A percentile compares a stretch with the other conserved stretches of the same genome.
These are phyloP conservation scores for Blennius ocellaris DNA, from an alignment of 2,113 vertebrate genomes.

Conservation along the genomic window DNA sequence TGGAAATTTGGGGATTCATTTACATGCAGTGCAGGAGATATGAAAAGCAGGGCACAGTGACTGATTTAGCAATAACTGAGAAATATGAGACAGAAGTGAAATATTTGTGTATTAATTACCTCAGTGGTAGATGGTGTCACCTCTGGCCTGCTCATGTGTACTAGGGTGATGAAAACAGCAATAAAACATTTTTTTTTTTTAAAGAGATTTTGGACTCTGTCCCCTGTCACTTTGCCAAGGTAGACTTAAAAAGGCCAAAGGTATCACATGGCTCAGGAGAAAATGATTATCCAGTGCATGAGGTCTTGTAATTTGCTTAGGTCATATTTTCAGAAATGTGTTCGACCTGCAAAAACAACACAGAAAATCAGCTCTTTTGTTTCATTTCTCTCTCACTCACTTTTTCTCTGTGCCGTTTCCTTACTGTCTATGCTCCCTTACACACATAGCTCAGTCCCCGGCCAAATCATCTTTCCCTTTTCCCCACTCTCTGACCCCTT, in stretches of 20 bases:
- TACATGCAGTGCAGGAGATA: constrained; percentile 82
- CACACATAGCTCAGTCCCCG: constrained; percentile 40
- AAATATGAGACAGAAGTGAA: constrained; percentile 85
- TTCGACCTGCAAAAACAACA: constrained; percentile 41
- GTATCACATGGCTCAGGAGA: constrained; percentile 64
- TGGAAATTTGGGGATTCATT: constrained; percentile 86
- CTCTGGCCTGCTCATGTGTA: constrained; percentile 58
- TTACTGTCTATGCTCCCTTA: constrained; percentile 7
- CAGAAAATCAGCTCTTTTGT: background rate
- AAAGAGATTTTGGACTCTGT: constrained; percentile 57
- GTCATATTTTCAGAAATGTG: constrained; percentile 49
- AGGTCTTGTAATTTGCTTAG: constrained; percentile 45
- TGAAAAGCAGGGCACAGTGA: constrained; percentile 81
- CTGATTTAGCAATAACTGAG: constrained; percentile 85
- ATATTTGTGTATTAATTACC: constrained; percentile 87
- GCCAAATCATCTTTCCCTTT: constrained; percentile 64
- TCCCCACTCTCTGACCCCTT: constrained; percentile 70
- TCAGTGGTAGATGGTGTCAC: constrained; percentile 70
- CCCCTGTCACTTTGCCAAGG: constrained; percentile 49
- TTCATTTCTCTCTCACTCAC: constrained; percentile 6
- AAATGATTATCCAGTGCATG: constrained; percentile 59
- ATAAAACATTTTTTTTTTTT: constrained; percentile 61
- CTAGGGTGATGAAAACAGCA: constrained; percentile 69
- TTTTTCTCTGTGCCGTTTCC: constrained; percentile 21
- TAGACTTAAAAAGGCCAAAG: constrained; percentile 47